Evolutionary conservation across 2,888 invertebrate genomes (phyloP).

Genomic region (Diplazon laetatorius): DNA sequence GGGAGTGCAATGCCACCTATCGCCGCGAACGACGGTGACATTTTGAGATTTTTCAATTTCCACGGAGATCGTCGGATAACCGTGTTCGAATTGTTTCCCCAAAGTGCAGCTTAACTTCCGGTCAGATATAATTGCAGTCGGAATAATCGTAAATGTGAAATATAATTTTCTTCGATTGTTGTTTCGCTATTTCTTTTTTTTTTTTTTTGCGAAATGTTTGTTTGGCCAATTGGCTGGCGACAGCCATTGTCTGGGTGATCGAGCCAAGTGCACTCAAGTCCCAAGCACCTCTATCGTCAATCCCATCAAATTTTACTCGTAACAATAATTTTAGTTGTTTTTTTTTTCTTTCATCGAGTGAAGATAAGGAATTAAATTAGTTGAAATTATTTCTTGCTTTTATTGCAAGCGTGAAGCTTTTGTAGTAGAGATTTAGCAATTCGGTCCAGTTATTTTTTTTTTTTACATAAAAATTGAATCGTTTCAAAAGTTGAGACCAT

Average conservation of each 20-base stretch:
- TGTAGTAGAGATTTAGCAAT: no score
- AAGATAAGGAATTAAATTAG: no score
- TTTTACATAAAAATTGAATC: no score
- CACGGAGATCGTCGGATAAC: conserved; percentile 29
- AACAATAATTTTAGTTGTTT: no score
- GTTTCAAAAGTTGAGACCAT: no score
- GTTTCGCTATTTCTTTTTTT: background rate
- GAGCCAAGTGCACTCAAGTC: background rate
- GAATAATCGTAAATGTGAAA: conserved; percentile 8
- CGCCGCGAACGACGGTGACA: no score
- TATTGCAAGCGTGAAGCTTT: no score
- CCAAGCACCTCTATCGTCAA: background rate
- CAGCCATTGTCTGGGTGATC: background rate
- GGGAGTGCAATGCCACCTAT: no score
- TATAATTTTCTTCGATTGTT: conserved; percentile 2
- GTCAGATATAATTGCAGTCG: conserved; percentile 2
- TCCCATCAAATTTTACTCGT: background rate
- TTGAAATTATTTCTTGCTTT: no score
- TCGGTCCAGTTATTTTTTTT: no score
- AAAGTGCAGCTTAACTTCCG: background rate
- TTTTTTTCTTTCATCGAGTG: no score
- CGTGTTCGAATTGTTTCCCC: background rate
- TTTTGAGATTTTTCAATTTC: conserved; percentile 43
- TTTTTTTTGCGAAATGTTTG: conserved; percentile 7
- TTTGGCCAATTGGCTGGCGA: conserved; percentile 18